A percentile compares a stretch with the other conserved stretches of the same genome.
Evolutionary conservation across 2,888 invertebrate genomes (phyloP).

Genomic region (Brachylomia viminalis): DNA sequence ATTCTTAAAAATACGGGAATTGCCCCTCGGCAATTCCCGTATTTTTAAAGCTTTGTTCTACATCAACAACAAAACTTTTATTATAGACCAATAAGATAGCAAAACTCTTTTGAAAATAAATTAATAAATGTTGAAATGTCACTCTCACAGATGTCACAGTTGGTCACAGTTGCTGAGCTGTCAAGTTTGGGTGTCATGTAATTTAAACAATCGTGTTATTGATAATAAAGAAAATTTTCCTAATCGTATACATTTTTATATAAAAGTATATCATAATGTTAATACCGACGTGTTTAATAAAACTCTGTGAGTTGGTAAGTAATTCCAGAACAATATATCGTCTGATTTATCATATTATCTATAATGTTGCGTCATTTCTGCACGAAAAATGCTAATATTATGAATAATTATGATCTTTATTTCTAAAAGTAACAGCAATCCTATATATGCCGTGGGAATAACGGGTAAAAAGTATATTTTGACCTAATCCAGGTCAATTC

Average conservation of each 20-base stretch:
- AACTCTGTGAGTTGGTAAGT: slow-evolving; percentile 86
- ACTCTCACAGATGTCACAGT: slow-evolving; percentile 19
- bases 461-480: not conserved
- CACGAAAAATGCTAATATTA: not conserved
- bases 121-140: slow-evolving; percentile 26
- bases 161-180: slow-evolving; percentile 47
- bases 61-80: not conserved
- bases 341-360: not conserved
- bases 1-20: too few relatives aligned
- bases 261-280: slow-evolving; percentile 78
- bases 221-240: slow-evolving; percentile 64
- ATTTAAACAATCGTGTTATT: slow-evolving; percentile 61
- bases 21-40: too few relatives aligned
- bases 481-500: not conserved
- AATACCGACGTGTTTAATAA: slow-evolving; percentile 87
- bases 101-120: slow-evolving; percentile 16
- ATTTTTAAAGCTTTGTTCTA: too few relatives aligned
- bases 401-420: accelerated
- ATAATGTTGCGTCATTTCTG: not conserved
- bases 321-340: not conserved
- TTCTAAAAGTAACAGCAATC: not conserved
- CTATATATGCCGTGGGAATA: not conserved
- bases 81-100: not conserved
- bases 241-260: slow-evolving; percentile 65
- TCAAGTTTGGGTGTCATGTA: slow-evolving; percentile 74